These are phyloP conservation scores for Notechis scutatus DNA, from an alignment of 2,113 vertebrate species.

Conservation along the genomic window DNA sequence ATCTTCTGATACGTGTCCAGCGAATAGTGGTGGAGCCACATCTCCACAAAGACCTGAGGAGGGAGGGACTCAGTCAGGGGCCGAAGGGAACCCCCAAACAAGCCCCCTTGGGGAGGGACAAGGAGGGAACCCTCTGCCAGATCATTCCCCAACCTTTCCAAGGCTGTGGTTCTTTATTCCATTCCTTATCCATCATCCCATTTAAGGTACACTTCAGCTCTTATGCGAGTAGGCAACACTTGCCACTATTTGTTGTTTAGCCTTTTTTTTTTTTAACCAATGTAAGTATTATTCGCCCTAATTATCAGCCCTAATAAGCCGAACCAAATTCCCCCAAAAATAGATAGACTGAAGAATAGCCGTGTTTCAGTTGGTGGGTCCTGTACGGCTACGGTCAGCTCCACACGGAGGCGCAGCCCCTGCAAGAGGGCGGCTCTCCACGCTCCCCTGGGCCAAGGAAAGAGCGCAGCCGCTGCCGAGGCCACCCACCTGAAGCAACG, in stretches of 20 bases:
- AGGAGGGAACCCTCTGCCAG: neutral
- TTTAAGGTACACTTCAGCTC: neutral
- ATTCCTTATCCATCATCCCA: neutral
- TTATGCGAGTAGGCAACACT: neutral
- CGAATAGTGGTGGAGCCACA: conserved; percentile 98
- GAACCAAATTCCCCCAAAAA: neutral
- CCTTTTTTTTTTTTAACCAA: neutral
- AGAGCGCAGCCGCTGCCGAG: neutral
- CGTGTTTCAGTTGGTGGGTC: neutral
- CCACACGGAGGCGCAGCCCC: neutral
- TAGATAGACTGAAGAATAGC: neutral
- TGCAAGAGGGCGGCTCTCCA: neutral
- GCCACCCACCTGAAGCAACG: conserved; percentile 77
- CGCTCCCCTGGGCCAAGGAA: neutral
- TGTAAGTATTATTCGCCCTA: neutral
- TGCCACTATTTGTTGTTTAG: neutral
- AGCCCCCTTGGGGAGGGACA: conserved; percentile 76
- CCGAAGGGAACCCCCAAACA: neutral
- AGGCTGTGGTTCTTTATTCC: neutral
- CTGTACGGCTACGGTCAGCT: neutral
- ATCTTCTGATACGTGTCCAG: conserved; percentile 97
- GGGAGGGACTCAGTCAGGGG: conserved; percentile 18
- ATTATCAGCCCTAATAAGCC: neutral
- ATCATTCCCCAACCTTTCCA: neutral
- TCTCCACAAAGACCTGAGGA: conserved; percentile 91